Percentiles rank a stretch among this genome's conserved stretches.
Evolutionary conservation across 2,797 vertebrate species (phyloP).

Genomic region (Danio jaintianensis): DNA sequence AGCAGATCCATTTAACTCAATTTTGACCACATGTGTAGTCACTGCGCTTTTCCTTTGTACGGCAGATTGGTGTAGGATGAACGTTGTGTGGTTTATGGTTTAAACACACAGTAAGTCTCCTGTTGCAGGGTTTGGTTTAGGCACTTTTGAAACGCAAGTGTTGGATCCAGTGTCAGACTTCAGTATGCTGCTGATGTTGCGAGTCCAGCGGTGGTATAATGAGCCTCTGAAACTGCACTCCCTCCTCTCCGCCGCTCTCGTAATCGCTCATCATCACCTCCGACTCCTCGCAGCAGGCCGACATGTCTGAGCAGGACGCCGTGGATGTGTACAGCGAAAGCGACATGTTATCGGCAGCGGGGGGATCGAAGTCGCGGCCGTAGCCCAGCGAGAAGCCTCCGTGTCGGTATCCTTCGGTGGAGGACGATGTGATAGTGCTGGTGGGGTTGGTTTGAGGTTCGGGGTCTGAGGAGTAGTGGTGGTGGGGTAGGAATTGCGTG

Average conservation of each 20-base stretch:
- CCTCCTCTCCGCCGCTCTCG: conserved; percentile 92
- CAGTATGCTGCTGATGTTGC: conserved; percentile 92
- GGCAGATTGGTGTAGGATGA: conserved; percentile 22
- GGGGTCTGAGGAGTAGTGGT: conserved; percentile 86
- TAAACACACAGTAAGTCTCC: conserved; percentile 51
- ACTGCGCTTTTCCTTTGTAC: too few species aligned
- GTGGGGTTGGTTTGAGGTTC: conserved; percentile 81
- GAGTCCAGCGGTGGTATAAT: conserved; percentile 87
- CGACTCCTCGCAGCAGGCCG: conserved; percentile 95
- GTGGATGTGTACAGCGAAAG: conserved; percentile 92
- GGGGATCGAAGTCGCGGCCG: conserved; percentile 83
- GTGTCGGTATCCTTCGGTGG: conserved; percentile 78
- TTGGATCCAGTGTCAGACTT: conserved; percentile 93
- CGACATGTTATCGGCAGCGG: conserved; percentile 89
- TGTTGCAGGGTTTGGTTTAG: conserved; percentile 83
- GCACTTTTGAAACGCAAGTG: conserved; percentile 88
- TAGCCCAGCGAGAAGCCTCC: conserved; percentile 79
- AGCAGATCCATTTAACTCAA: too few species aligned
- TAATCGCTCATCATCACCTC: conserved; percentile 98
- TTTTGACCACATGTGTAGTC: too few species aligned
- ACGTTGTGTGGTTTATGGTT: conserved; percentile 16
- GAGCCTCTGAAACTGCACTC: conserved; percentile 81
- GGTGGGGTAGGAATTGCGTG: conserved; percentile 91
- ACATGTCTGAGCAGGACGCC: conserved; percentile 97
- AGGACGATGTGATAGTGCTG: conserved; percentile 69